Conservation (phyloP, 2,797 vertebrate genomes). For the Pteropus rufus region DNA sequence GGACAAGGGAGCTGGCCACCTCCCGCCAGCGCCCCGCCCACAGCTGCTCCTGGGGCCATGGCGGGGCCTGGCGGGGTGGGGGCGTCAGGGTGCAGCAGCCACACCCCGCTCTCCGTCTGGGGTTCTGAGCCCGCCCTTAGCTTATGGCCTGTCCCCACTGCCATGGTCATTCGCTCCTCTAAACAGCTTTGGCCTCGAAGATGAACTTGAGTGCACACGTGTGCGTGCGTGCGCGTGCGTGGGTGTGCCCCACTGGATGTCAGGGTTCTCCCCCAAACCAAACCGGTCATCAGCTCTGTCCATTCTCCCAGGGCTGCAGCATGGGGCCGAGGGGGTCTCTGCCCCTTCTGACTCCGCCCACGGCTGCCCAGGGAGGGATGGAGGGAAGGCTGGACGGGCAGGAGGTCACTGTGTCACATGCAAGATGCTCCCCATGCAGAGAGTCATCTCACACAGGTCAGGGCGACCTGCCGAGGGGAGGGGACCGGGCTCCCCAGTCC, state of each 20-base stretch:
- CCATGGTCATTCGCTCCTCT: not conserved
- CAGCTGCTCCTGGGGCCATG: not conserved
- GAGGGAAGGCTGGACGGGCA: not conserved
- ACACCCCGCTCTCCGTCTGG: too few species aligned
- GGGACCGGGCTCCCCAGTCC: accelerated
- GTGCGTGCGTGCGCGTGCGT: too few species aligned
- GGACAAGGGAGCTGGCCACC: not conserved
- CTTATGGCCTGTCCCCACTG: not conserved
- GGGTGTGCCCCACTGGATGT: not conserved
- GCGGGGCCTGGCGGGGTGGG: not conserved
- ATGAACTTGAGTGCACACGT: not conserved
- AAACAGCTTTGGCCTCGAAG: not conserved
- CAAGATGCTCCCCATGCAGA: not conserved
- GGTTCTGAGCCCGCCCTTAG: not conserved
- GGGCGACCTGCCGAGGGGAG: not conserved
- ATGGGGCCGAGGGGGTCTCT: accelerated
- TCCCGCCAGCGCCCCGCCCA: not conserved
- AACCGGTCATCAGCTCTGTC: not conserved
- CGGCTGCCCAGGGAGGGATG: not conserved
- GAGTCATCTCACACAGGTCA: not conserved
- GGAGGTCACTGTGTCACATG: accelerated
- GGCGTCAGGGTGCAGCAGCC: not conserved
- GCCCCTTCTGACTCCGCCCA: accelerated
- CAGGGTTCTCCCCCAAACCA: constrained; percentile 46
- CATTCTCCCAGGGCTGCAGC: not conserved